A percentile compares a stretch with the other conserved stretches of the same genome.
Conservation (phyloP, 2,888 invertebrate genomes). For the Kryphioiulus occultus region DNA sequence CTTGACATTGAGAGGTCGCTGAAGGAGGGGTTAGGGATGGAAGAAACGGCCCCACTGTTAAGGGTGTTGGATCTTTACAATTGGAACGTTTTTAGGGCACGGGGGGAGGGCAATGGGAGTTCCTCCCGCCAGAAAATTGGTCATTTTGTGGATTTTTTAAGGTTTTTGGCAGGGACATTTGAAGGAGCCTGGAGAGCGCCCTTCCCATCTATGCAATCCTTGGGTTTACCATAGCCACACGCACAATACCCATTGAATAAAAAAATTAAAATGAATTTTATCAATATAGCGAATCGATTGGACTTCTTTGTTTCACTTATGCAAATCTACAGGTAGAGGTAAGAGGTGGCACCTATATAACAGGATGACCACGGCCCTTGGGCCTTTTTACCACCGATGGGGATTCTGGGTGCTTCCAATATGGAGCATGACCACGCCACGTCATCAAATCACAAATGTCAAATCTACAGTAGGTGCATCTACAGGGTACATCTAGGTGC, state of each 20-base stretch:
- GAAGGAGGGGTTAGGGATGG: conserved; percentile 1
- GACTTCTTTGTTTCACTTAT: not conserved
- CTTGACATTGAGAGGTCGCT: conserved; percentile 28
- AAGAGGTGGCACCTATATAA: not conserved
- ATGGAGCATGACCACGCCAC: no score
- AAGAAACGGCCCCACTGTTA: not conserved
- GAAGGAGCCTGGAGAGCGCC: not conserved
- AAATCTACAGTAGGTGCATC: no score
- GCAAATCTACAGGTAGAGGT: not conserved
- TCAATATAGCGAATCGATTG: not conserved
- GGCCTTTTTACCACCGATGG: no score
- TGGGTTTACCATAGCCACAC: not conserved
- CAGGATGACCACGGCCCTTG: not conserved
- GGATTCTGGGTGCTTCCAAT: no score
- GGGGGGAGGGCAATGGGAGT: not conserved
- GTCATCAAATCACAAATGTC: no score
- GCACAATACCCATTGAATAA: not conserved
- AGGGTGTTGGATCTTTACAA: not conserved
- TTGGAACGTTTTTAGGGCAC: not conserved
- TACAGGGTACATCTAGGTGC: no score
- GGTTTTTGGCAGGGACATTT: not conserved
- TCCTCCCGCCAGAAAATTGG: not conserved
- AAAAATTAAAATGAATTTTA: not conserved
- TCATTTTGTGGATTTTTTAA: conserved; percentile 17
- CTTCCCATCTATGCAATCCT: not conserved